These are phyloP conservation scores for Mirza zaza DNA, from an alignment of 2,113 vertebrate species.

Conservation along the genomic window DNA sequence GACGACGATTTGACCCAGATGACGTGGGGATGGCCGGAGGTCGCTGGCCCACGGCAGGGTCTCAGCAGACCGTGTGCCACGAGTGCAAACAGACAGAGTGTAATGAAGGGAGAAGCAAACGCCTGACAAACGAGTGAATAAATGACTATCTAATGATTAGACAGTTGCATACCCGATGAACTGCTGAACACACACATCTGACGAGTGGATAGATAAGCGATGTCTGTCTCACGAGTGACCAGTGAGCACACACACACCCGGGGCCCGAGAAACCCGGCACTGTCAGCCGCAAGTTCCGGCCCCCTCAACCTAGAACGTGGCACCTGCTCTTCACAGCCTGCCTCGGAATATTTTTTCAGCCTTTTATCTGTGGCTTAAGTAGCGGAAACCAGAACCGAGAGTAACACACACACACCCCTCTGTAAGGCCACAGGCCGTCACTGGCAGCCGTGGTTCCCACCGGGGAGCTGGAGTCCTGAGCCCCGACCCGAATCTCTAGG, in stretches of 20 bases:
- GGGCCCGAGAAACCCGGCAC: too few relatives aligned
- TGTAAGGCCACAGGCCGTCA: rapidly evolving
- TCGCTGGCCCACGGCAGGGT: rapidly evolving
- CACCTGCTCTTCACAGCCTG: background rate
- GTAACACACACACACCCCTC: background rate
- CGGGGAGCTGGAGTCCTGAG: too few relatives aligned
- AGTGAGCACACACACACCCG: too few relatives aligned
- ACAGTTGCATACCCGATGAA: rapidly evolving
- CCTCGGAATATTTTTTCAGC: background rate
- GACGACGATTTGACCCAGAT: rapidly evolving
- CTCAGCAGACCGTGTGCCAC: too few relatives aligned
- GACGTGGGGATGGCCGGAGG: rapidly evolving
- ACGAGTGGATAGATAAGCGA: background rate
- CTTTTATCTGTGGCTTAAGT: background rate
- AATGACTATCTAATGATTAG: rapidly evolving
- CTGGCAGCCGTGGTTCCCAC: rapidly evolving
- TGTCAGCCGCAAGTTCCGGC: rapidly evolving
- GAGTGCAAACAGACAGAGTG: background rate
- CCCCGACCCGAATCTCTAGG: background rate
- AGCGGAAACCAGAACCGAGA: background rate
- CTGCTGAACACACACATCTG: rapidly evolving
- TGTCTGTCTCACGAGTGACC: too few relatives aligned
- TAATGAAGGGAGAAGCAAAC: background rate
- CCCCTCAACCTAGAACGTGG: rapidly evolving
- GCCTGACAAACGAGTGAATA: background rate